Evolutionary conservation across 1,140 invertebrate species (phyloP), one percentile per base, ranked within the genome.

Genomic region (Radopholus similis): DNA sequence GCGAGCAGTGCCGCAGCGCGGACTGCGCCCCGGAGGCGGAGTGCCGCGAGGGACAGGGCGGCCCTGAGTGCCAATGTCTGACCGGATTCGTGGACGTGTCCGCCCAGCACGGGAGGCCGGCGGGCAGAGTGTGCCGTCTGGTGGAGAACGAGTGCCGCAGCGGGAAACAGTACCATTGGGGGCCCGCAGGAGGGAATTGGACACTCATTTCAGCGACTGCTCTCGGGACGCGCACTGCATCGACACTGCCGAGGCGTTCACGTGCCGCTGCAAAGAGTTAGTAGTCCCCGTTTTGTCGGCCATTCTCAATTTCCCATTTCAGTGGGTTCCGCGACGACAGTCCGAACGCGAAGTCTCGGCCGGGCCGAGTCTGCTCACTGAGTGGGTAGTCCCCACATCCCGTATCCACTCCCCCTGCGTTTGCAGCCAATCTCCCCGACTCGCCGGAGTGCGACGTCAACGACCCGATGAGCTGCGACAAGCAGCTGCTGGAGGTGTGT

Each of bases 211-310:
- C 38, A 79, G 83, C 53, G 80, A 83, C 62, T 84, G 83, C 67
- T 68, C 78, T 40, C 56, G 66, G 1, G 74, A 83, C 68, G 81
- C 84, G 13, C 49, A 69, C 28, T 85, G 84, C 67, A 76, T 79
- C 56, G 84, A 85, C 62, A 77, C 77, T 11, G 73, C 74, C 8
- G 84, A 84, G 18, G 38, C 71, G 6, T 84, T 74, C 66, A 75
- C 78, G 2, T 85, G 84, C 68, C 58, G 76, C 9, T 85, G 84
- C 65, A 73, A 77, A 15, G 81, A 62, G 59, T 62, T 13, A 26
- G 26, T 23, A 3, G 13, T 49, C 28, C 8, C 28, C 1, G 11
- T n/a, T 13, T 13, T 13, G 38, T 40, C n/a, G 11, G n/a, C 38
- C n/a, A 40, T 13, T 13, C 11, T 40, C 0, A 2, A 42, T 1